Evolutionary conservation across 2,113 vertebrate species (phyloP).

Genomic region (Chaetura pelagica): DNA sequence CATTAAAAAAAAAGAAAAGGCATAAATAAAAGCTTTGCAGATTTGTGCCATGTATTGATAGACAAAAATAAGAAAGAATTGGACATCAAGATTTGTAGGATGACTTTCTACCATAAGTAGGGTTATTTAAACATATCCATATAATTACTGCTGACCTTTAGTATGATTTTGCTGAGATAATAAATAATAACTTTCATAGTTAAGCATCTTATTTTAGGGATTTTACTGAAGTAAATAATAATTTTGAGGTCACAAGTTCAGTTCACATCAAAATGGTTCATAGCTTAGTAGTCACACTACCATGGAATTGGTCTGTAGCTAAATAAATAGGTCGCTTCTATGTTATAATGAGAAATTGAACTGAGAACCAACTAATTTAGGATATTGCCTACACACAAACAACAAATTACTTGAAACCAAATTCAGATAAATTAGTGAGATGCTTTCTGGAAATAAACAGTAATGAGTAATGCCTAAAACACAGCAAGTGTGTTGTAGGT

Average conservation of each 20-base stretch:
- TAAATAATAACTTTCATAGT: background rate
- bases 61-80: background rate
- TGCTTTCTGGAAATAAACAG: slow-evolving; percentile 58
- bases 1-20: background rate
- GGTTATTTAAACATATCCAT: background rate
- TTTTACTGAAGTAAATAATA: background rate
- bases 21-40: background rate
- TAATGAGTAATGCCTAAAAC: slow-evolving; percentile 65
- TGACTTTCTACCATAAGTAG: background rate
- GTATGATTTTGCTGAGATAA: background rate
- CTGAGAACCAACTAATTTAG: slow-evolving; percentile 42
- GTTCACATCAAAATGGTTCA: background rate
- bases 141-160: background rate
- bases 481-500: background rate
- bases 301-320: background rate
- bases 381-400: background rate
- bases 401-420: slow-evolving; percentile 46
- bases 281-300: slow-evolving; percentile 3
- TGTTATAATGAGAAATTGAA: slow-evolving; percentile 36
- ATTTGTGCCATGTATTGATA: background rate
- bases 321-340: slow-evolving; percentile 32
- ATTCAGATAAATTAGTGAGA: slow-evolving; percentile 65
- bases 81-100: background rate
- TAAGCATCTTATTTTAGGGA: background rate
- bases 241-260: background rate